Evolutionary conservation across 2,888 invertebrate genomes (phyloP).

Genomic region (Dyspetes luteomarginatus): DNA sequence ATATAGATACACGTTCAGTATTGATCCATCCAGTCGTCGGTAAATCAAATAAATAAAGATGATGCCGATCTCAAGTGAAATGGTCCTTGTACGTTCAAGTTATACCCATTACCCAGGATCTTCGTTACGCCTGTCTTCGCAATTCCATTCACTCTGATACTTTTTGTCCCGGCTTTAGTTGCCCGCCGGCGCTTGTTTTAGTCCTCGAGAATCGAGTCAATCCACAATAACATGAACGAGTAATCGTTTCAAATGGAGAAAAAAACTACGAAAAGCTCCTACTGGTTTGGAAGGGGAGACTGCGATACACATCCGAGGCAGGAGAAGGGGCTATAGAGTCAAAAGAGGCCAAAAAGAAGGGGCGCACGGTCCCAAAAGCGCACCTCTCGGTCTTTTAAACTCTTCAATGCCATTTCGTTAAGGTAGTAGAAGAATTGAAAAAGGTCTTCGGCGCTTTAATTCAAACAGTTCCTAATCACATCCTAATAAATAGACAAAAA

Average conservation of each 20-base stretch:
- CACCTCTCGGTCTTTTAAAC: constrained; percentile 1
- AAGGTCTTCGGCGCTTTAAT: too few relatives aligned
- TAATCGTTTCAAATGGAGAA: constrained; percentile 13
- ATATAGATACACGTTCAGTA: too few relatives aligned
- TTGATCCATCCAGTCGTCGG: too few relatives aligned
- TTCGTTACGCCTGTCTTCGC: constrained; percentile 13
- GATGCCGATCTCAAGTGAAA: neutral
- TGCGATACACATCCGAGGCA: neutral
- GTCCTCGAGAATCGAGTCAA: constrained; percentile 24
- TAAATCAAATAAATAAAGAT: constrained; percentile 17
- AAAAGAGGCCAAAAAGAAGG: too few relatives aligned
- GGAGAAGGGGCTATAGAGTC: neutral
- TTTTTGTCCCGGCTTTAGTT: neutral
- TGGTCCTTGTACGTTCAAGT: neutral
- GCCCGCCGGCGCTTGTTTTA: constrained; percentile 7
- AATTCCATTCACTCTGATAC: neutral
- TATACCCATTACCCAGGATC: neutral
- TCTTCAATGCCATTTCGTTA: constrained; percentile 64
- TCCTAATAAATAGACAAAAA: too few relatives aligned
- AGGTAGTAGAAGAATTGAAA: constrained; percentile 56
- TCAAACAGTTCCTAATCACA: too few relatives aligned
- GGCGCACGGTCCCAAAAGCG: neutral
- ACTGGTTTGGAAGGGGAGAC: neutral
- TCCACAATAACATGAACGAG: constrained; percentile 44
- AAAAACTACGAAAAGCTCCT: neutral